Evolutionary conservation across 2,113 vertebrate genomes (phyloP).

Genomic region (Chloroceryle aenea): DNA sequence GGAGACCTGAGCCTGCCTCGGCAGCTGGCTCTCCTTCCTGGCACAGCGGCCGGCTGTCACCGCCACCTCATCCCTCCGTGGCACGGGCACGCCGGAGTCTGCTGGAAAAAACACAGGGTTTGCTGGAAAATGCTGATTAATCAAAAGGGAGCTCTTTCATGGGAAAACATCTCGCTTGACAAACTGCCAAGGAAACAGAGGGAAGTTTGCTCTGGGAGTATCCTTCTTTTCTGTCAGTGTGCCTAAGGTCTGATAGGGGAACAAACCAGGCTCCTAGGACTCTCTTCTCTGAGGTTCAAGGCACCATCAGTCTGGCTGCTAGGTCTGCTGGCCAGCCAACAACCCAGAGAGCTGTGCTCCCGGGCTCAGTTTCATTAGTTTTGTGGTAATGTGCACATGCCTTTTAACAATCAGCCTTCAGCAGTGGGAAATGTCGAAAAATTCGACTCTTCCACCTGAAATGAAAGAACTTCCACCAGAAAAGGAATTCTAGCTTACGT

Average conservation of each 20-base stretch:
- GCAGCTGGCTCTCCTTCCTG: slow-evolving; percentile 67
- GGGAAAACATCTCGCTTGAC: not conserved
- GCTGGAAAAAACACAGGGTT: not conserved
- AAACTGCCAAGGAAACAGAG: not conserved
- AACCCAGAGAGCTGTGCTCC: not conserved
- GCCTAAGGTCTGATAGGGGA: not conserved
- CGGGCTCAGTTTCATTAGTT: not conserved
- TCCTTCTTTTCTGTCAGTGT: not conserved
- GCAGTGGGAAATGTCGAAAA: not conserved
- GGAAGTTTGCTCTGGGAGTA: not conserved
- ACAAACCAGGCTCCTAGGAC: not conserved
- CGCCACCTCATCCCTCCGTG: slow-evolving; percentile 16
- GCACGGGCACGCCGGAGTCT: not conserved
- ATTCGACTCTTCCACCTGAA: too few relatives aligned
- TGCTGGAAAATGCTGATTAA: not conserved
- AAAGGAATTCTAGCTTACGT: too few relatives aligned
- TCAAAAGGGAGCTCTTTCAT: not conserved
- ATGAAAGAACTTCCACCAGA: too few relatives aligned
- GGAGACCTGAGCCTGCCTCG: not conserved
- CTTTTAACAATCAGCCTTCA: not conserved
- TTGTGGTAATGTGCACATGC: not conserved
- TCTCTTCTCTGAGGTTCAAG: not conserved
- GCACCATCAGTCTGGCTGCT: not conserved
- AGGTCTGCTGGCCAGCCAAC: not conserved
- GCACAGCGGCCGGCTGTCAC: slow-evolving; percentile 38